Evolutionary conservation across 2,113 vertebrate species (phyloP), one percentile per base, ranked within the genome.

Genomic region (Damaliscus lunatus): DNA sequence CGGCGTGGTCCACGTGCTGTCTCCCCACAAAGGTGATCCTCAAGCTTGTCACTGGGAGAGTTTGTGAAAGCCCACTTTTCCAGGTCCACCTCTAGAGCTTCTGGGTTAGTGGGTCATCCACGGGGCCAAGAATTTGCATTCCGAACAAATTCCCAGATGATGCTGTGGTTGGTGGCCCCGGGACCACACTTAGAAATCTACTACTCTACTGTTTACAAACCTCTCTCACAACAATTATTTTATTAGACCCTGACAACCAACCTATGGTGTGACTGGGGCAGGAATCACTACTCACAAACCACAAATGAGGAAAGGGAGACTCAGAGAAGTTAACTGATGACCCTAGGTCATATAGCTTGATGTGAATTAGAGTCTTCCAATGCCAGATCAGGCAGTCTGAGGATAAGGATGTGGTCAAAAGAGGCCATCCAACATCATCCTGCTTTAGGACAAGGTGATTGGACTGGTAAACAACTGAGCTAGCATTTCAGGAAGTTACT

Each of bases 1-100:
- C 0, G 3, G 15, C 14, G 12, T 60, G 0, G 0, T 36, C 46
- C 40, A 9, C 8, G 48, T 2, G 5, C 15, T 40, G 1, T 89
- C 43, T 86, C 60, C 84, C 33, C 21, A 8, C 16, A 43, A 53
- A 7, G 11, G 31, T n/a, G 36, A n/a, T 52, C 57, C 80, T 91
- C 29, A 9, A 9, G 48, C 31, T 36, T 48, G 25, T 62, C 82
- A 27, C 52, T 50, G 4, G n/a, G 59, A 62, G 53, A 88, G 31
- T 57, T 14, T 50, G 21, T 4, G 23, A 55, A 90, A 60, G 59
- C 31, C 89, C 25, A 2, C 52, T 13, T 7, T n/a, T 12, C 48
- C 31, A 50, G 52, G 46, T 33, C 27, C 36, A 50, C 7, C 43
- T 84, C n/a, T 19, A 36, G n/a, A 25, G 17, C 55, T 64, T 64